phyloP scores from a whole-genome alignment of 2,113 vertebrate genomes.

The Hystrix brachyura region DNA sequence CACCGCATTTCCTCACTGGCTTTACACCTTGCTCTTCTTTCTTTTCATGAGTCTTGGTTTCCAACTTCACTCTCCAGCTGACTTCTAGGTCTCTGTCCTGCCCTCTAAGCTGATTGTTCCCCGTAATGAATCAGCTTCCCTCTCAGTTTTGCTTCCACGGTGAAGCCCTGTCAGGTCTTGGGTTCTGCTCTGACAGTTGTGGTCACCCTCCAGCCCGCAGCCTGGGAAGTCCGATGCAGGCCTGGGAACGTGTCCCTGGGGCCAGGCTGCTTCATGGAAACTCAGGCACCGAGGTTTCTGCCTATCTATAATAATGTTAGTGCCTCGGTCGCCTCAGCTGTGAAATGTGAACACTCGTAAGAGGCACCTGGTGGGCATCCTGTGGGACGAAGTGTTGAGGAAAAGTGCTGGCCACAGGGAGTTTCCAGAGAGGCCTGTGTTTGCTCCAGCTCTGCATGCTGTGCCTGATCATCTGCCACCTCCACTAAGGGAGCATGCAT shows the following conservation, averaged over 20 bases:
- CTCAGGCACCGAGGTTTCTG: background rate
- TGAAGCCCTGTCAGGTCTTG: too few species aligned
- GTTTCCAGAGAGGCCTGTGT: background rate
- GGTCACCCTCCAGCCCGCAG: background rate
- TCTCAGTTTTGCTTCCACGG: background rate
- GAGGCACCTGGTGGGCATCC: background rate
- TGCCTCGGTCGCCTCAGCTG: background rate
- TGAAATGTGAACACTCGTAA: background rate
- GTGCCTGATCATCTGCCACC: too few species aligned
- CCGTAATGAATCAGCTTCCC: background rate
- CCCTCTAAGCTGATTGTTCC: background rate
- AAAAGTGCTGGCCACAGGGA: too few species aligned
- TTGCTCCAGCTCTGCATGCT: fast-evolving
- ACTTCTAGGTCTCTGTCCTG: background rate
- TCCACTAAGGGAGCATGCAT: background rate
- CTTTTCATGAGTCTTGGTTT: background rate
- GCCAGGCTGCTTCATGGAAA: background rate
- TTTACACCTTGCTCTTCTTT: background rate
- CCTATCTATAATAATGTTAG: background rate
- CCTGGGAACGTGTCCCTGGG: background rate
- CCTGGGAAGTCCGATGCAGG: too few species aligned
- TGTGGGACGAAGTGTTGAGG: too few species aligned
- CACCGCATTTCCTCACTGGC: background rate
- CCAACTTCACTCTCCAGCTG: background rate
- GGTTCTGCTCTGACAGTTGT: background rate